Base-by-base conservation (phyloP, 2,888 invertebrate genomes). In the Drosophila buzzatii region DNA sequence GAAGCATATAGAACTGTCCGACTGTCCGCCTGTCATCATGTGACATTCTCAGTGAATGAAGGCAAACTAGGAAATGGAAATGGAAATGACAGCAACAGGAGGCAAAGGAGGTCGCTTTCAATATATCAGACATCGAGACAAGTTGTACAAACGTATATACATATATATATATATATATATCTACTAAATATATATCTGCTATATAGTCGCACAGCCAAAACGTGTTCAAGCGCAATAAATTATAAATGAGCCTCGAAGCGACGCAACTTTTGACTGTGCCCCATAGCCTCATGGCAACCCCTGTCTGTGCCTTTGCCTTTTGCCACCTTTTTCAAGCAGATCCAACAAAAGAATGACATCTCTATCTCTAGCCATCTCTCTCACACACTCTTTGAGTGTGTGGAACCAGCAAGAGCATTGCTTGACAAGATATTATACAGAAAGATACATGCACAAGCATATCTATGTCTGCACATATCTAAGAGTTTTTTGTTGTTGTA, bases 151-250 rank as follows among this genome's bases (percentile, higher is more conserved):
- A 45, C 39, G 33, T n/a, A 69, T 58, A 58, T 57, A 45, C 41
- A 42, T 58, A 47, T 49, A 27, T 47, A 47, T 27, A 31, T 49
- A 27, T 49, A 45, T 3, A 10, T 73, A 47, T 14, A n/a, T n/a
- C n/a, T 23, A 23, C 23, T 23, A 23, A 23, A 33, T 33, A n/a
- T 51, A 45, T 58, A 37, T 42, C 49, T 9, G n/a, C 49, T 59
- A 65, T 71, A 63, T 68, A 44, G 62, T 20, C 64, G 80, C 63
- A 76, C 64, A 60, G 45, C 60, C 67, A 64, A 88, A 86, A 89
- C 87, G 85, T 86, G 85, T 87, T 90, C 87, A 76, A 84, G 87
- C 90, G 76, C 87, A 80, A 87, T 90, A 89, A 87, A 87, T 89
- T 89, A 90, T 84, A 84, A 86, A 83, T 83, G 86, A 83, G 78